Evolutionary conservation across 2,797 vertebrate genomes (phyloP), one percentile per base, ranked within the genome.

Genomic region (Hyperoplus lanceolatus): DNA sequence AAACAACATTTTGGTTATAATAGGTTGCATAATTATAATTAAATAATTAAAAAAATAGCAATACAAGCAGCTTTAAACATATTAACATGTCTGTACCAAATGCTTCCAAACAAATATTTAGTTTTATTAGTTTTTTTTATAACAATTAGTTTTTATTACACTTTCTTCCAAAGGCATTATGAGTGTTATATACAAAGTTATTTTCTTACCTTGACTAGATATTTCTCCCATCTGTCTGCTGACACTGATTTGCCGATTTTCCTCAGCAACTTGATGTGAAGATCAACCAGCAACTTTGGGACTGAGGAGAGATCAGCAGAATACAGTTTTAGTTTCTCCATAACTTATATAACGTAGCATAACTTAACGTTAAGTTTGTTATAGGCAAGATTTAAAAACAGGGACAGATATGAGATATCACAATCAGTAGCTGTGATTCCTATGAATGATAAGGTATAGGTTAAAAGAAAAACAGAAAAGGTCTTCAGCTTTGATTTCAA

Each of bases 211-310:
- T 97, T 99, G 71, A 98, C 93, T 10, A 99, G 95, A 86, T 99
- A 96, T 80, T 99, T 99, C 93, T 99, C 98, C 98, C 98, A 99
- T 97, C 98, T 93, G 80, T 99, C 98, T 79, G 97, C 96, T 1
- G 97, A 97, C 87, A 99, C 98, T 0, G 98, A 99, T 89, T 99
- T 99, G 59, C 98, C 98, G 60, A 99, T 98, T 92, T 99, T 99
- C 90, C 98, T 96, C 95, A 99, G 95, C 87, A 99, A 85, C 95
- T 99, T 99, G 92, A 99, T 94, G 43, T 99, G 98, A 85, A 99
- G 97, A 84, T 99, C 98, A 69, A 98, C 97, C 88, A 99, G 92
- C 82, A 97, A 94, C 94, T 98, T 97, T 43, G 98, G 97, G 88
- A 98, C 98, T 99, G 91, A 76, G 46, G 60, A 75, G 9, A 71